Evolutionary conservation across 2,888 invertebrate genomes (phyloP).

Genomic region (Catonia carolina): DNA sequence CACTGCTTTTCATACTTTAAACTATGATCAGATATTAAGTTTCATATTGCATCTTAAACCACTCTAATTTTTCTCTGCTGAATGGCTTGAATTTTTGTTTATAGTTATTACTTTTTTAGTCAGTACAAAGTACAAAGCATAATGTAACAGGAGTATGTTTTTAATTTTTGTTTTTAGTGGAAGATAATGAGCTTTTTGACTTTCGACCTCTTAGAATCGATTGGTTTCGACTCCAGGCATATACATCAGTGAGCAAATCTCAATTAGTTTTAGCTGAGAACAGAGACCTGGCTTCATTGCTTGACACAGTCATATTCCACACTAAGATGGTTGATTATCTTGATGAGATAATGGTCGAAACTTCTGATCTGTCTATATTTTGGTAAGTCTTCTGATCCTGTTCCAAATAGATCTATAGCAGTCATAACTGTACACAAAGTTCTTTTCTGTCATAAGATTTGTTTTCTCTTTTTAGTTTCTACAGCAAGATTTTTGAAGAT

Average conservation of each 20-base stretch:
- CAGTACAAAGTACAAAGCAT: no score
- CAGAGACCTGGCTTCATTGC: slow-evolving; percentile 76
- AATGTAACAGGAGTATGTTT: no score
- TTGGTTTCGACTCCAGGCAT: slow-evolving; percentile 96
- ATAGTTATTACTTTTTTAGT: no score
- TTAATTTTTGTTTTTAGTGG: no score
- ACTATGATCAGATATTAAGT: no score
- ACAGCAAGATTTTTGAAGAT: slow-evolving; percentile 92
- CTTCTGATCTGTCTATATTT: slow-evolving; percentile 94
- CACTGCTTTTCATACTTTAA: no score
- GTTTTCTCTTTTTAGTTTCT: slow-evolving; percentile 54
- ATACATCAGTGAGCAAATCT: slow-evolving; percentile 79
- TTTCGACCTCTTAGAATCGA: slow-evolving; percentile 92
- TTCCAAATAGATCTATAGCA: neutral
- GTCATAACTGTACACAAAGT: no score
- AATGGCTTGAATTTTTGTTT: no score
- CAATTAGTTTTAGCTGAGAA: slow-evolving; percentile 73
- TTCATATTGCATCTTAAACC: no score
- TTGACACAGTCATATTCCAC: slow-evolving; percentile 95
- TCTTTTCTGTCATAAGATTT: no score
- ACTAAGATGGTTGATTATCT: slow-evolving; percentile 97
- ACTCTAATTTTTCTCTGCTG: no score
- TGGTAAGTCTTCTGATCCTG: slow-evolving; percentile 51
- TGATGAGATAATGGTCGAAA: slow-evolving; percentile 93
- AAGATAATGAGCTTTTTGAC: slow-evolving; percentile 92